Evolutionary conservation across 2,797 vertebrate species (phyloP).

Genomic region (Argya squamiceps): DNA sequence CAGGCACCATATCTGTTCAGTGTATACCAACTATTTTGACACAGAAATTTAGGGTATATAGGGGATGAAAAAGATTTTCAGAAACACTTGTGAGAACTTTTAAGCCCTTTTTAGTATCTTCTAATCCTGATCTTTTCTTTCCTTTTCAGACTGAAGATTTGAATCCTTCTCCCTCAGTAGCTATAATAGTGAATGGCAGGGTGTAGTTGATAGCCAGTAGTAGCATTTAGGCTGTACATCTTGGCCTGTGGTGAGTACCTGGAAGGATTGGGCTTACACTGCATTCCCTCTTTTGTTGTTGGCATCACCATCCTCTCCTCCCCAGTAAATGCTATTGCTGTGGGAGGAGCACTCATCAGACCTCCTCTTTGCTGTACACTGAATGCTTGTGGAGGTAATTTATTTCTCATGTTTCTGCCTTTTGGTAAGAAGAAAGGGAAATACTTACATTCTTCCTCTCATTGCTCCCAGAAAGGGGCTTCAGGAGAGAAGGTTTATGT

Average conservation of each 20-base stretch:
- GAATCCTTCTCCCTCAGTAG: background rate
- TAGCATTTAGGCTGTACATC: background rate
- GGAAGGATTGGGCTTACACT: slow-evolving; percentile 13
- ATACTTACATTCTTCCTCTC: background rate
- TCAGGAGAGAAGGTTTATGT: background rate
- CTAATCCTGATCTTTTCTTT: background rate
- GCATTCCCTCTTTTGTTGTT: background rate
- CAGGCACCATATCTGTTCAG: background rate
- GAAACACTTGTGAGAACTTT: background rate
- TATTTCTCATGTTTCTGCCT: background rate
- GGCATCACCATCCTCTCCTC: background rate
- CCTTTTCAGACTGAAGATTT: background rate
- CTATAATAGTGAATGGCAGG: background rate
- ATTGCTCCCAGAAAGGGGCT: background rate
- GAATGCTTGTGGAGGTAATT: background rate
- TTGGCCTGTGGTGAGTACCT: background rate
- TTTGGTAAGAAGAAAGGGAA: background rate
- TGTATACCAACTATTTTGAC: background rate
- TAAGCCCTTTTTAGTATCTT: background rate
- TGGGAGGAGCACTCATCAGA: background rate
- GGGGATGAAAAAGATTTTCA: background rate
- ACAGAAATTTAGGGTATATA: background rate
- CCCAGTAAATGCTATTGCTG: background rate
- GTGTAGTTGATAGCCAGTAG: slow-evolving; percentile 1
- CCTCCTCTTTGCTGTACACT: background rate